Conservation (phyloP, 1,140 invertebrate genomes). For the Drosophila ohnishii region DNA sequence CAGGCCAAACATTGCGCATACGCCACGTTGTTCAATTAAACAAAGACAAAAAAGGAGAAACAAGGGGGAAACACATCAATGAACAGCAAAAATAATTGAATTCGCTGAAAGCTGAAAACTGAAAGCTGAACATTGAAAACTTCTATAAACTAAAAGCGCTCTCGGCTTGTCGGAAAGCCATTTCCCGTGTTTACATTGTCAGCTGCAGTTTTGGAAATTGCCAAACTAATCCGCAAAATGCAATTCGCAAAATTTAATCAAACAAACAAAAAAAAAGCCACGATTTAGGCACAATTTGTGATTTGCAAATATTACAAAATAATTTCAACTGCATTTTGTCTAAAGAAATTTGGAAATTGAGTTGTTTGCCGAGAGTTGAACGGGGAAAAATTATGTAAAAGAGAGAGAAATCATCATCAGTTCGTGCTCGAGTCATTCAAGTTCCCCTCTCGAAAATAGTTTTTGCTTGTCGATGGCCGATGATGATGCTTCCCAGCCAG, state of each 20-base stretch:
- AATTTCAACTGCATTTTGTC: slow-evolving; percentile 46
- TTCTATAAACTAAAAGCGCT: slow-evolving; percentile 24
- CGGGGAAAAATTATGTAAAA: slow-evolving; percentile 67
- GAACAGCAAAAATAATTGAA: slow-evolving; percentile 29
- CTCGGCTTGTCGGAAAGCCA: slow-evolving; percentile 24
- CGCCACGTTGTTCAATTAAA: slow-evolving; percentile 47
- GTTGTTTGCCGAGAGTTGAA: slow-evolving; percentile 39
- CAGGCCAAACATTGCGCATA: slow-evolving; percentile 43
- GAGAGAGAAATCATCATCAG: slow-evolving; percentile 29
- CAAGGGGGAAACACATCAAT: slow-evolving; percentile 11
- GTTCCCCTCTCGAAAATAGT: slow-evolving; percentile 30
- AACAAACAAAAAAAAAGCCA: slow-evolving; percentile 5
- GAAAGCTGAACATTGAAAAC: slow-evolving; percentile 12
- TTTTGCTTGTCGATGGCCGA: slow-evolving; percentile 21
- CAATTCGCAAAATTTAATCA: slow-evolving; percentile 9
- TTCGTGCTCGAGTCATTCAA: slow-evolving; percentile 57
- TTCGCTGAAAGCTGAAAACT: slow-evolving; percentile 9
- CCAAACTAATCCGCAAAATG: slow-evolving; percentile 16
- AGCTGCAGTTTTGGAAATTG: slow-evolving; percentile 21
- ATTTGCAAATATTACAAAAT: slow-evolving; percentile 76
- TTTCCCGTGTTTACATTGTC: slow-evolving; percentile 41
- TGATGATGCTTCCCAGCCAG: slow-evolving; percentile 21
- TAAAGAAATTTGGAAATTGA: slow-evolving; percentile 67
- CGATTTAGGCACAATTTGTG: slow-evolving; percentile 57
- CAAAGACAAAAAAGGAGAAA: slow-evolving; percentile 20